Percentiles rank a stretch among this genome's conserved stretches.
Conservation (phyloP, 2,797 vertebrate species). For the Argentina silus region DNA sequence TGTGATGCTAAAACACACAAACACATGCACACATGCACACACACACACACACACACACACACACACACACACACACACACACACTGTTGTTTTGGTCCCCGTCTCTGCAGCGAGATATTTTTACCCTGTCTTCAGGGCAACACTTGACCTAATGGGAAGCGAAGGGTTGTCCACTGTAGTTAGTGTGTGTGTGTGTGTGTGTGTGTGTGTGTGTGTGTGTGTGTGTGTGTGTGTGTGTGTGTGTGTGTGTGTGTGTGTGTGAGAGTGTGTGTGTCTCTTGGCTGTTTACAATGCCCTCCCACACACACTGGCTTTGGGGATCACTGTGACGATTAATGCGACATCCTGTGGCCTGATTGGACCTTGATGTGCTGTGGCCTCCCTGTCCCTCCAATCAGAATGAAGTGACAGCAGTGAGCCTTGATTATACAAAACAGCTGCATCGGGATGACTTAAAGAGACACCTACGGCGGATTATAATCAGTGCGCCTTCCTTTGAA, state of each 20-base stretch:
- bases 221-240: conserved; percentile 12
- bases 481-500: background rate
- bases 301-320: no score
- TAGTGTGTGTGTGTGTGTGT: conserved; percentile 58
- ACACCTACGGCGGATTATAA: background rate
- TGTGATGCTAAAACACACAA: conserved; percentile 2
- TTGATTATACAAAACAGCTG: conserved; percentile 19
- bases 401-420: conserved; percentile 5
- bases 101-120: conserved; percentile 64
- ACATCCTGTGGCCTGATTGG: no score
- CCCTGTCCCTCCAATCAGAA: conserved; percentile 31
- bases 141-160: conserved; percentile 71
- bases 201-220: conserved; percentile 16
- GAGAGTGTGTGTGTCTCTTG: conserved; percentile 40
- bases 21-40: conserved; percentile 10
- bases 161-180: conserved; percentile 76
- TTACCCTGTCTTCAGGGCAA: conserved; percentile 65
- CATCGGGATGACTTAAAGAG: conserved; percentile 49
- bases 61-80: conserved; percentile 29
- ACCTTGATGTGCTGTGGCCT: conserved; percentile 21
- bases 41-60: conserved; percentile 10
- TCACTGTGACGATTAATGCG: no score
- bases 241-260: conserved; percentile 29
- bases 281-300: conserved; percentile 51
- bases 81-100: conserved; percentile 42